Evolutionary conservation across 1,140 invertebrate species (phyloP).

Genomic region (Lepidurus arcticus): DNA sequence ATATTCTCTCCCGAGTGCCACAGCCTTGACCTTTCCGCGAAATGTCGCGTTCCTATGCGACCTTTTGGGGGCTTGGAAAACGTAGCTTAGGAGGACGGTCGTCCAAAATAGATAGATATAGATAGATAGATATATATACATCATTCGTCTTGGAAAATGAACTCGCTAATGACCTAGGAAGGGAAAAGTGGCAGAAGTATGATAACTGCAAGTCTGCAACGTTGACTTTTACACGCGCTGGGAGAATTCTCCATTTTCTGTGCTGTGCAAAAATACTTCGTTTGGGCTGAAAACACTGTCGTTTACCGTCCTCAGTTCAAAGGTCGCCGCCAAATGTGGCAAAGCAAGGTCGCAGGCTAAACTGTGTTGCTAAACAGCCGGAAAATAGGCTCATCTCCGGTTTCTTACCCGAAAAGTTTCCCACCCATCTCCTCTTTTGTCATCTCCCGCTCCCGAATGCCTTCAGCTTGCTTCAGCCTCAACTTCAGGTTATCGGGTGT

Average conservation of each 20-base stretch:
- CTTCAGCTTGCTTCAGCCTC: too few species aligned
- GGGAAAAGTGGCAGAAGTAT: neutral
- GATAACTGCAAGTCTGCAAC: conserved; percentile 18
- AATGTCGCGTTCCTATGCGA: too few species aligned
- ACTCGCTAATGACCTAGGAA: conserved; percentile 3
- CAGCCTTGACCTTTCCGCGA: too few species aligned
- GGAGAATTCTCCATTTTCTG: neutral
- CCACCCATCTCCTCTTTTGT: neutral
- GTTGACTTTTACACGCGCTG: neutral
- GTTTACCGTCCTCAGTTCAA: neutral
- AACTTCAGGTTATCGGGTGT: too few species aligned
- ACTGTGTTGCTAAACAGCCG: conserved; percentile 1
- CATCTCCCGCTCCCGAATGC: neutral
- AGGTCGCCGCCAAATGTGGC: conserved; percentile 1
- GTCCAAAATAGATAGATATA: too few species aligned
- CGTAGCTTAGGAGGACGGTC: too few species aligned
- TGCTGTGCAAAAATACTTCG: too few species aligned
- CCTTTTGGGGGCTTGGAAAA: too few species aligned
- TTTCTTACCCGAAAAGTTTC: neutral
- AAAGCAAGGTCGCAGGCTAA: neutral
- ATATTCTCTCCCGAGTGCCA: too few species aligned
- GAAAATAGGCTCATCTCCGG: neutral
- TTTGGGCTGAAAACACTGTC: too few species aligned
- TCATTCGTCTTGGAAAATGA: too few species aligned
- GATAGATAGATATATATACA: too few species aligned